phyloP scores from a whole-genome alignment of 2,888 invertebrate species.

The Bembecia ichneumoniformis region DNA sequence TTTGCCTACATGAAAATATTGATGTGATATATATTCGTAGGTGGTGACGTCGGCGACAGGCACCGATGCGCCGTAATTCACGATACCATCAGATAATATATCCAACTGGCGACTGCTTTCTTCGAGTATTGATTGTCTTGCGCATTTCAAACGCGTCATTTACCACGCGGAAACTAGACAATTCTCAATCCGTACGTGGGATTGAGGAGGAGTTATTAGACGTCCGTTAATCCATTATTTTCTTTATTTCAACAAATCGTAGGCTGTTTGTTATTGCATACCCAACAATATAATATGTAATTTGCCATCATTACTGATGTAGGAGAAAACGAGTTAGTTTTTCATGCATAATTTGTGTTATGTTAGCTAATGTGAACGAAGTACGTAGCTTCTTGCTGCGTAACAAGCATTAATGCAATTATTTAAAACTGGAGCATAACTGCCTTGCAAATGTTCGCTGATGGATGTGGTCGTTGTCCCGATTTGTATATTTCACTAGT shows the following conservation, averaged over 20 bases:
- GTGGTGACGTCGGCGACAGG: slow-evolving; percentile 49
- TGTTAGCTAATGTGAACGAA: slow-evolving; percentile 37
- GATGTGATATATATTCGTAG: slow-evolving; percentile 23
- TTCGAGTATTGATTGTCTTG: slow-evolving; percentile 40
- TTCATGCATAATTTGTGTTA: slow-evolving; percentile 43
- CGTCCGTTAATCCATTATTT: neutral
- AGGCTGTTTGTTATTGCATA: slow-evolving; percentile 21
- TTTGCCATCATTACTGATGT: neutral
- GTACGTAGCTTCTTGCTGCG: slow-evolving; percentile 33
- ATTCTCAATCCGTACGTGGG: slow-evolving; percentile 18
- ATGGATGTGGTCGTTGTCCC: slow-evolving; percentile 19
- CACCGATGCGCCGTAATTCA: slow-evolving; percentile 44
- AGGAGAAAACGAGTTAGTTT: slow-evolving; percentile 12
- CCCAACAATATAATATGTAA: neutral
- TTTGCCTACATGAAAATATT: neutral
- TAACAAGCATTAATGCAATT: slow-evolving; percentile 54
- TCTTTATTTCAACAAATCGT: slow-evolving; percentile 9
- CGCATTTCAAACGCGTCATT: slow-evolving; percentile 11
- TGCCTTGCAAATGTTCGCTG: slow-evolving; percentile 32
- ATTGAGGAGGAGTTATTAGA: slow-evolving; percentile 19
- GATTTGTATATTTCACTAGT: slow-evolving; percentile 22
- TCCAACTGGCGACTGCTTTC: slow-evolving; percentile 41
- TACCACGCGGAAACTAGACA: slow-evolving; percentile 11
- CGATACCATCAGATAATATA: slow-evolving; percentile 47
- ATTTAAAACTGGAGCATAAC: slow-evolving; percentile 50